Evolutionary conservation across 2,888 invertebrate species (phyloP), one percentile per base, ranked within the genome.

Genomic region (Theristus sp.): DNA sequence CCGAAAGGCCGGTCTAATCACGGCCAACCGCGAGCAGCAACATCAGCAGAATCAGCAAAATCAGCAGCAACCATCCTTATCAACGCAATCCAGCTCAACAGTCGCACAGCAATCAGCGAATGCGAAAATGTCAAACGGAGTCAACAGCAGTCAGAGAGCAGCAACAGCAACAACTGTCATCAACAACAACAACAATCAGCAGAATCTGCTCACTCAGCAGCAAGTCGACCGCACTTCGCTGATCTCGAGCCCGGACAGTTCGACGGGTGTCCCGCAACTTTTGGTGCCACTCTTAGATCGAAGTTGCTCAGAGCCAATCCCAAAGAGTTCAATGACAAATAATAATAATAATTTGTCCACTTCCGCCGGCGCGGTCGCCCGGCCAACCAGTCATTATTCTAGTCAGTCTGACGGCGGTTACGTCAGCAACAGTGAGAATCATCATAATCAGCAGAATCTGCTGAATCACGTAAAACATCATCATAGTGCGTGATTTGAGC

Each of bases 361-460:
- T n/a, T n/a, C n/a, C n/a, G n/a, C n/a, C n/a, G n/a, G n/a, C n/a
- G n/a, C n/a, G n/a, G 38, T 22, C 1, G 30, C 6, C n/a, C 54
- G 62, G 22, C 63, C 62, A 3, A 47, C 25, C 53, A 63, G 62
- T 52, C 47, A 56, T 25, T 31, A 63, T 55, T 63, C 63, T 6
- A 61, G 58, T 52, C 62, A 62, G 47, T 60, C 60, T 17, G 63
- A 63, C 49, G 60, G 58, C 46, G 63, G 63, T 27, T 63, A 63
- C 54, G 63, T 55, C n/a, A 62, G 62, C 59, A 62, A 57, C 46
- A 49, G 57, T 1, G 60, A 60, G 3, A n/a, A n/a, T 26, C 52
- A 53, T n/a, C n/a, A n/a, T n/a, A n/a, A n/a, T n/a, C n/a, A n/a
- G n/a, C n/a, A n/a, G n/a, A n/a, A n/a, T n/a, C n/a, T n/a, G n/a